Evolutionary conservation across 2,888 invertebrate species (phyloP), one percentile per base, ranked within the genome.

Genomic region (Eupithecia insigniata): DNA sequence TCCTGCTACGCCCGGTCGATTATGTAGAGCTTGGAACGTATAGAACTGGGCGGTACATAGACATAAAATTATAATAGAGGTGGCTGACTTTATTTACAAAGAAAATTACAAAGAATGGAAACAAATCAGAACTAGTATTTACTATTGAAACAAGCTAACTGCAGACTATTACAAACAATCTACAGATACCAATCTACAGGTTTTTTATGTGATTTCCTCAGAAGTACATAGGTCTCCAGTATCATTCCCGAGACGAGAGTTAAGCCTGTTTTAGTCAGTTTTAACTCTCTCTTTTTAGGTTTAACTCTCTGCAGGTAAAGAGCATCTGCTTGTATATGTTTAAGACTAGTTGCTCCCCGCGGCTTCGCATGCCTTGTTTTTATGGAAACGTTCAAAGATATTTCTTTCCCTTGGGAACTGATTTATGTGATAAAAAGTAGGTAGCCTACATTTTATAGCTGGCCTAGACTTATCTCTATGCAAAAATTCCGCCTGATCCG

Each of bases 1-100:
- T 92, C 92, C 92, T 90, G 87, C 87, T 92, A 86, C 89, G 82
- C 89, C 89, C 85, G 82, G 74, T 77, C 72, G 78, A 88, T 89
- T 67, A 51, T 28, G 46, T 66, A 67, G 66, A 70, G 22, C 65
- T 65, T 6, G 4, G 22, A 55, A 58, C 4, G 12, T 39, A 10
- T 70, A 66, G 66, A 70, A n/a, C 2, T 64, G 64, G 60, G 18
- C 10, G 34, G n/a, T 62, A 34, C 36, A 22, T 67, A 67, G 71
- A 67, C 30, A 64, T 61, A 34, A 14, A 0, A 64, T 55, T 62
- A 36, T 39, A 14, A 18, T 64, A 74, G 71, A 74, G 3, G 3
- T 28, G 68, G 7, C 66, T n/a, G n/a, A n/a, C n/a, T n/a, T n/a
- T n/a, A n/a, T n/a, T n/a, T n/a, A n/a, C n/a, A n/a, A n/a, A n/a